A percentile compares a stretch with the other conserved stretches of the same genome.
Evolutionary conservation across 2,888 invertebrate genomes (phyloP).

Genomic region (Tetragnatha montana): DNA sequence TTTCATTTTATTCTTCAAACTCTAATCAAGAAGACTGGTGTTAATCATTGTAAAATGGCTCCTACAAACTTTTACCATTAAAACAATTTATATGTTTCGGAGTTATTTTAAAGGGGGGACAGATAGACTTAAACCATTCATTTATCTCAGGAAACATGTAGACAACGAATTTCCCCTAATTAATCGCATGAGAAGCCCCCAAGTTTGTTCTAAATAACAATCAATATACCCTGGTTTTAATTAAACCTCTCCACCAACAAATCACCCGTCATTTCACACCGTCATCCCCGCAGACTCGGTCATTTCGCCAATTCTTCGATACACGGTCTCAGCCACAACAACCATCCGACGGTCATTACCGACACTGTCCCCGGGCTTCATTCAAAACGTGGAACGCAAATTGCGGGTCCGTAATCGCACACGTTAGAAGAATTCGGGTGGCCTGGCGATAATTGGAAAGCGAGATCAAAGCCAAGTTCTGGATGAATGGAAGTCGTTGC

Average conservation of each 20-base stretch:
- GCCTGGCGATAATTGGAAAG: neutral
- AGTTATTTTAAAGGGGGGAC: too few species aligned
- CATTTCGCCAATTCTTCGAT: neutral
- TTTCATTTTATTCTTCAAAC: too few species aligned
- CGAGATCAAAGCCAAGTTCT: neutral
- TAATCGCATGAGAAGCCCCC: too few species aligned
- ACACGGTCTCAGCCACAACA: neutral
- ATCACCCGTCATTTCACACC: neutral
- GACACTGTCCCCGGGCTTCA: neutral
- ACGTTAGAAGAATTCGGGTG: neutral
- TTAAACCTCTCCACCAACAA: neutral
- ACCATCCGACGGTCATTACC: neutral
- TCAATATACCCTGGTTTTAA: too few species aligned
- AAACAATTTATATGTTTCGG: too few species aligned
- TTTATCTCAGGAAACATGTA: too few species aligned
- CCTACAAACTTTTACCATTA: too few species aligned
- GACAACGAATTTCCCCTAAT: too few species aligned
- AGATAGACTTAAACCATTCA: too few species aligned
- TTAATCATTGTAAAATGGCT: too few species aligned
- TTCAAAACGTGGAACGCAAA: neutral
- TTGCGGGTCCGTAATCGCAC: neutral
- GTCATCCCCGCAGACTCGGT: neutral
- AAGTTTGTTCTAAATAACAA: too few species aligned
- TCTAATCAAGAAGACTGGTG: too few species aligned
- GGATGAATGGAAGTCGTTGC: neutral